Evolutionary conservation across 2,888 invertebrate species (phyloP), one percentile per base, ranked within the genome.

Genomic region (Acleris emargana): DNA sequence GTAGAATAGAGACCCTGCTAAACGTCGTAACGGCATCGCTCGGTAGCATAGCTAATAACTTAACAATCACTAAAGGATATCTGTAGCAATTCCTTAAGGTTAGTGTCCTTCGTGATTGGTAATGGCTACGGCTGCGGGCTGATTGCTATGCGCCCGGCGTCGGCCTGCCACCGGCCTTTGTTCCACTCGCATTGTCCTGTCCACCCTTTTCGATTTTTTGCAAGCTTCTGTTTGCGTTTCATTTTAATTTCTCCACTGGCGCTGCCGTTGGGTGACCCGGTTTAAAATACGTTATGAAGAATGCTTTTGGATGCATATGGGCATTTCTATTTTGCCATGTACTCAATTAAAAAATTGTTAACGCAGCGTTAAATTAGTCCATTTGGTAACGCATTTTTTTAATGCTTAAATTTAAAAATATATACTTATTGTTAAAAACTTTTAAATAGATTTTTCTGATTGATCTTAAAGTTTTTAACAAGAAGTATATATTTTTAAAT

Each of bases 61-160:
- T 28, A 2, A 38, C 25, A 32, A 45, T 17, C 32, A 1, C 18
- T 54, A 49, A 60, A 66, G 64, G 66, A 61, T 60, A 66, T 64
- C 25, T 66, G 49, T 54, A 69, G 59, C 62, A 62, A 17, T 18
- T 62, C 68, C 57, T 49, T 52, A 52, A 61, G 58, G 54, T 69
- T 59, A 59, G 59, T 54, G 58, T 69, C 61, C 58, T 68, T 57
- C 54, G 70, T 71, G 74, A 75, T 79, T 75, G 78, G 72, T 78
- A 77, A 73, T 76, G 75, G 74, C 74, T 71, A 74, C 59, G 67
- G 62, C 61, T 72, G 72, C 73, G 70, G 72, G 74, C 81, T 88
- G 88, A 89, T 91, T 91, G 82, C 82, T 88, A 91, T 91, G 88
- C 91, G 77, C 76, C 76, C 73, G 82, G 76, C 80, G 80, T 75